These are phyloP conservation scores for Tetragnatha montana DNA, from an alignment of 2,888 invertebrate genomes.

Conservation along the genomic window DNA sequence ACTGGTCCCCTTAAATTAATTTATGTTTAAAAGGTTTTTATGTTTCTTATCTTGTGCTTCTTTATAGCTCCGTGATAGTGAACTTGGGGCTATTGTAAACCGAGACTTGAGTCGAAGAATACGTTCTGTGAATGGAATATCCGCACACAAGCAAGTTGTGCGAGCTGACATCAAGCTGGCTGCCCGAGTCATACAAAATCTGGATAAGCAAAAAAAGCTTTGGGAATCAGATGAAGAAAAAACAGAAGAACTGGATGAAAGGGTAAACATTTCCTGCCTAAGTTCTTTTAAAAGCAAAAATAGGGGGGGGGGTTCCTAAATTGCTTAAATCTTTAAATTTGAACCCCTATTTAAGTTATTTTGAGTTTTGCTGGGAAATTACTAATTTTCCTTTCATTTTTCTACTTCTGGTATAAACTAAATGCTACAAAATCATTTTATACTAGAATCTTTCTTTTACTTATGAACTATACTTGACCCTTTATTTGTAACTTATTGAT, in stretches of 20 bases:
- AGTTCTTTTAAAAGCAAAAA: too few relatives aligned
- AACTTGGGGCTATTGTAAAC: slow-evolving; percentile 96
- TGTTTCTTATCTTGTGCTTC: neutral
- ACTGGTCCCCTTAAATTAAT: too few relatives aligned
- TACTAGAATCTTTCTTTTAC: neutral
- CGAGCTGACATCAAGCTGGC: slow-evolving; percentile 94
- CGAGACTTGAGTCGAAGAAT: slow-evolving; percentile 95
- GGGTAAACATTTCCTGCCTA: slow-evolving; percentile 67
- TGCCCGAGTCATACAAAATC: slow-evolving; percentile 91
- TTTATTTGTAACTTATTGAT: neutral
- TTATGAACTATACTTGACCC: neutral
- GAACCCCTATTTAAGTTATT: too few relatives aligned
- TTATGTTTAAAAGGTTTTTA: neutral
- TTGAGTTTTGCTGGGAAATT: too few relatives aligned
- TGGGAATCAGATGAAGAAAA: slow-evolving; percentile 81
- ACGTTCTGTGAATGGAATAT: slow-evolving; percentile 92
- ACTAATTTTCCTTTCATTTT: too few relatives aligned
- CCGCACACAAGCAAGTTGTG: slow-evolving; percentile 90
- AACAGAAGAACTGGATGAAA: slow-evolving; percentile 74
- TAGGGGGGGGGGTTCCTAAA: too few relatives aligned
- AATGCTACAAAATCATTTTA: too few relatives aligned
- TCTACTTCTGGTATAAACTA: too few relatives aligned
- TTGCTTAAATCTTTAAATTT: too few relatives aligned
- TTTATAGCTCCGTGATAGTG: slow-evolving; percentile 87
- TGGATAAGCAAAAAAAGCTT: slow-evolving; percentile 88